A percentile compares a stretch with the other conserved stretches of the same genome.
Evolutionary conservation across 2,888 invertebrate genomes (phyloP).

Genomic region (Spodoptera exigua): DNA sequence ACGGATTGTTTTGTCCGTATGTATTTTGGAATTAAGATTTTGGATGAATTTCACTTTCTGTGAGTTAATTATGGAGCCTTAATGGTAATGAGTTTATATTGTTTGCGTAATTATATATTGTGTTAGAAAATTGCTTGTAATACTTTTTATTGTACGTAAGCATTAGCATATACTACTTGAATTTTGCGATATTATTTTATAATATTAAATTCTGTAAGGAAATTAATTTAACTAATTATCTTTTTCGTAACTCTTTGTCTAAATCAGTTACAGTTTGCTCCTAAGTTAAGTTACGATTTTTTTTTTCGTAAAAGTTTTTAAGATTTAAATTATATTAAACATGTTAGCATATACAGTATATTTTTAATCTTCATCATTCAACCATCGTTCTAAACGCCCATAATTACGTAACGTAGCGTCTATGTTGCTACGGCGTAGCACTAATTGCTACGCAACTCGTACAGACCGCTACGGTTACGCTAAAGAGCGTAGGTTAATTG

Average conservation of each 20-base stretch:
- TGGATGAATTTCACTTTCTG: conserved; percentile 50
- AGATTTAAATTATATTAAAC: no score
- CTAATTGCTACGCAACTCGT: conserved; percentile 87
- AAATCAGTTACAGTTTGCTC: no score
- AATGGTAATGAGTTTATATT: conserved; percentile 16
- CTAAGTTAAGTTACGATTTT: no score
- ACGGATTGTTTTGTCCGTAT: conserved; percentile 64
- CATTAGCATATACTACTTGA: no score
- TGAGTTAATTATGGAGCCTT: conserved; percentile 23
- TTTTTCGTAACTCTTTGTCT: no score
- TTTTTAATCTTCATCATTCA: conserved; percentile 43
- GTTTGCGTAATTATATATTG: conserved; percentile 1
- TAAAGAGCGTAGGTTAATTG: conserved; percentile 86
- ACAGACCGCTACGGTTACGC: conserved; percentile 74
- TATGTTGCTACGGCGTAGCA: conserved; percentile 77
- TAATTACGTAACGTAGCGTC: conserved; percentile 80
- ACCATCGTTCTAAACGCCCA: conserved; percentile 70
- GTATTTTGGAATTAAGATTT: conserved; percentile 51
- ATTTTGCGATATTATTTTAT: no score
- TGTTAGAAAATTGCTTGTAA: no score
- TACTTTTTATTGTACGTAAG: no score
- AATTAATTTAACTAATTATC: no score
- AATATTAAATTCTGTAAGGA: no score
- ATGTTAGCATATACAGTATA: neutral
- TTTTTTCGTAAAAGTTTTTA: no score